These are phyloP conservation scores for Eulemur macaco DNA, from an alignment of 2,113 vertebrate genomes.

Conservation along the genomic window DNA sequence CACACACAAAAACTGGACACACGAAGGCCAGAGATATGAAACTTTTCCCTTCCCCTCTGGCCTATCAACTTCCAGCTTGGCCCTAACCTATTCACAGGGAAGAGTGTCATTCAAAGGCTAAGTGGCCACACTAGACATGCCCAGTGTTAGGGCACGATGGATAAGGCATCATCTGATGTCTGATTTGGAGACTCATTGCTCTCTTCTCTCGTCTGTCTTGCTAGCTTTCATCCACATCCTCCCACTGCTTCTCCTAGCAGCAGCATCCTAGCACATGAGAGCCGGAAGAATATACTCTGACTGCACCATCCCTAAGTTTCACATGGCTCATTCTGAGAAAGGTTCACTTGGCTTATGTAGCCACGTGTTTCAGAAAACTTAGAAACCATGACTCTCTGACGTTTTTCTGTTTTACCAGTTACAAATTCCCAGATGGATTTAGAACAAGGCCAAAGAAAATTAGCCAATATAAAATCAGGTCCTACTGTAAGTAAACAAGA, in stretches of 20 bases:
- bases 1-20: background rate
- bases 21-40: background rate
- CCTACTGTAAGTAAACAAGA: background rate
- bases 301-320: background rate
- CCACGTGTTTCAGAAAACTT: conserved; percentile 13
- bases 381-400: background rate
- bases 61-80: background rate
- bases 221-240: background rate
- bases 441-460: background rate
- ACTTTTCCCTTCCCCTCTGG: background rate
- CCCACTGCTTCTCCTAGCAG: background rate
- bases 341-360: background rate
- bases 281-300: background rate
- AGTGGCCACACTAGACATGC: background rate
- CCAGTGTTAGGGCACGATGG: background rate
- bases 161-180: background rate
- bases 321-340: background rate
- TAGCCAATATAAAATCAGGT: conserved; percentile 26
- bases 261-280: background rate
- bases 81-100: background rate
- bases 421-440: background rate
- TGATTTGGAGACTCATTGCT: background rate
- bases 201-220: background rate
- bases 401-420: conserved; percentile 28
- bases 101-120: background rate